Conservation (phyloP, 2,113 vertebrate species). For the Plecturocebus donacophilus region DNA sequence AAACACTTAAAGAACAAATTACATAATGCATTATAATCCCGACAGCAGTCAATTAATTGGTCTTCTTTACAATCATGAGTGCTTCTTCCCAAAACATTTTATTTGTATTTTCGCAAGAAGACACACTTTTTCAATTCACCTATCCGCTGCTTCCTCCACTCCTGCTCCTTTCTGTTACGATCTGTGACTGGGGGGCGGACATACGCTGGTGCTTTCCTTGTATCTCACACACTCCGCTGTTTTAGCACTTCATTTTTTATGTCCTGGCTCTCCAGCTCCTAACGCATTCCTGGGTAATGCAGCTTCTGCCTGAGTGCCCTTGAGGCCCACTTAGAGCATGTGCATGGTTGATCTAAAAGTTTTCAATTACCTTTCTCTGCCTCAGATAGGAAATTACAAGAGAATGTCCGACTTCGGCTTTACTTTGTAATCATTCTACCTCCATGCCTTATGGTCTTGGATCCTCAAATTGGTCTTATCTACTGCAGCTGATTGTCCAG, state of each 20-base stretch:
- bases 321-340: slow-evolving; percentile 43
- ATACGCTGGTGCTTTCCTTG: neutral
- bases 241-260: neutral
- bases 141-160: neutral
- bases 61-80: neutral
- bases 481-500: neutral
- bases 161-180: neutral
- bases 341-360: slow-evolving; percentile 41
- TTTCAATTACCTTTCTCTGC: slow-evolving; percentile 12
- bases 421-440: slow-evolving; percentile 1
- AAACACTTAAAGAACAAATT: neutral
- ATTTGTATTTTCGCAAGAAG: neutral
- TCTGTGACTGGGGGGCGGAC: neutral
- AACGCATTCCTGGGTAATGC: neutral
- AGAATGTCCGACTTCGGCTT: slow-evolving; percentile 34
- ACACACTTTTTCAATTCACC: neutral
- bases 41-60: neutral
- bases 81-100: neutral
- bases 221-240: neutral
- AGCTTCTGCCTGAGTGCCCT: slow-evolving; percentile 31
- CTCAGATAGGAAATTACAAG: neutral
- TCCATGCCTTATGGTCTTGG: neutral
- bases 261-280: neutral
- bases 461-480: neutral
- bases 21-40: neutral